These are phyloP conservation scores for Papilio elwesi DNA, from an alignment of 2,888 invertebrate genomes.

Conservation along the genomic window DNA sequence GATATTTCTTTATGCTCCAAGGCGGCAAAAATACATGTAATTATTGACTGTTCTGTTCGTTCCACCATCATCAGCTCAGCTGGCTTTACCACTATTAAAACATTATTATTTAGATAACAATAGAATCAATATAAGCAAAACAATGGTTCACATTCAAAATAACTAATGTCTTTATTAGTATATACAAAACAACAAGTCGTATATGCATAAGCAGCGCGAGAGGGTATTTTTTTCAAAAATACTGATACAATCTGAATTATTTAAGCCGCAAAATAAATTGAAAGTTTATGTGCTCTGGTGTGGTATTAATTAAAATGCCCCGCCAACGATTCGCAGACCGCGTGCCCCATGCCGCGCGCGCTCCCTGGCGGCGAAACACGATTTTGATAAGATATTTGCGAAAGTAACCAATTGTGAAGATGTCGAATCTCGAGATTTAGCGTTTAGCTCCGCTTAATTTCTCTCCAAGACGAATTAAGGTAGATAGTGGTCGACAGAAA, in stretches of 20 bases:
- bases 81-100: no score
- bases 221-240: not conserved
- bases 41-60: no score
- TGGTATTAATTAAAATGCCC: slow-evolving; percentile 77
- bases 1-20: no score
- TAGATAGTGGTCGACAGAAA: no score
- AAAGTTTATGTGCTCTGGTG: slow-evolving; percentile 67
- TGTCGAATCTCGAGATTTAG: no score
- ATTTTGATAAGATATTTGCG: no score
- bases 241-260: slow-evolving; percentile 48
- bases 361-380: no score
- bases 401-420: no score
- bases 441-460: no score
- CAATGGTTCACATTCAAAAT: not conserved
- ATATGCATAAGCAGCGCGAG: slow-evolving; percentile 7
- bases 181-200: slow-evolving; percentile 4
- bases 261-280: slow-evolving; percentile 62
- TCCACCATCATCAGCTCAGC: no score
- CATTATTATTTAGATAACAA: not conserved
- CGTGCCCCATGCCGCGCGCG: not conserved
- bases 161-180: slow-evolving; percentile 20
- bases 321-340: slow-evolving; percentile 44
- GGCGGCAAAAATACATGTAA: no score
- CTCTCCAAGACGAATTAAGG: no score
- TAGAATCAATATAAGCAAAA: not conserved